phyloP scores from a whole-genome alignment of 2,888 invertebrate species.

The Synergus japonicus region DNA sequence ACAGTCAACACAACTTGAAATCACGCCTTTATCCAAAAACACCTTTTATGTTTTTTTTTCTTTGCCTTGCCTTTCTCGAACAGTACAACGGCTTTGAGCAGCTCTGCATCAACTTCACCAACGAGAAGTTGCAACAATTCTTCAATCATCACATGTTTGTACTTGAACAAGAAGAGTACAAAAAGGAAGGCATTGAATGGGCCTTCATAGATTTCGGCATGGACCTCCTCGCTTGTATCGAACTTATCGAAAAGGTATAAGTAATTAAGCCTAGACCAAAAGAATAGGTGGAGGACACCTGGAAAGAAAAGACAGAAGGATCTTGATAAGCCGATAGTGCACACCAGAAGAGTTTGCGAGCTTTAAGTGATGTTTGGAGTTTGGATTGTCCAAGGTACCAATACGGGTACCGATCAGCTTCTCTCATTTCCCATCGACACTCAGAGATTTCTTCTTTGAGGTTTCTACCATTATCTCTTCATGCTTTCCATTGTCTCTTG shows the following conservation, averaged over 20 bases:
- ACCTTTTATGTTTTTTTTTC: constrained; percentile 54
- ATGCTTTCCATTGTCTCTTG: constrained; percentile 15
- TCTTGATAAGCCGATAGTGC: constrained; percentile 17
- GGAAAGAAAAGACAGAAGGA: constrained; percentile 32
- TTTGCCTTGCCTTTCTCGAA: constrained; percentile 65
- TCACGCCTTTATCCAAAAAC: constrained; percentile 41
- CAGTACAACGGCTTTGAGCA: constrained; percentile 98
- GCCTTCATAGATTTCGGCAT: constrained; percentile 98
- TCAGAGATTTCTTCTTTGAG: constrained; percentile 24
- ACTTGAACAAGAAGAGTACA: constrained; percentile 97
- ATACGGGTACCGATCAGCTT: constrained; percentile 55
- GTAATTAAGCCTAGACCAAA: constrained; percentile 40
- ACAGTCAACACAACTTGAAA: no score
- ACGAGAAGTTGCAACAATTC: constrained; percentile 98
- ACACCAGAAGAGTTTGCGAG: constrained; percentile 19
- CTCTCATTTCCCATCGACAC: background rate
- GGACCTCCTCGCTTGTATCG: constrained; percentile 97
- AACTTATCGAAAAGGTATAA: constrained; percentile 94
- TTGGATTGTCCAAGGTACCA: constrained; percentile 55
- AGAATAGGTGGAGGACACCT: background rate
- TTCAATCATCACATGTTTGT: constrained; percentile 99
- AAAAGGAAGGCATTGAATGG: constrained; percentile 96
- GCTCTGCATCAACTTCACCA: constrained; percentile 99
- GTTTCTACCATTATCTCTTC: background rate
- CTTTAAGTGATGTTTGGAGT: constrained; percentile 44